Conservation (phyloP, 1,140 invertebrate genomes). For the Oscheius sp. region DNA sequence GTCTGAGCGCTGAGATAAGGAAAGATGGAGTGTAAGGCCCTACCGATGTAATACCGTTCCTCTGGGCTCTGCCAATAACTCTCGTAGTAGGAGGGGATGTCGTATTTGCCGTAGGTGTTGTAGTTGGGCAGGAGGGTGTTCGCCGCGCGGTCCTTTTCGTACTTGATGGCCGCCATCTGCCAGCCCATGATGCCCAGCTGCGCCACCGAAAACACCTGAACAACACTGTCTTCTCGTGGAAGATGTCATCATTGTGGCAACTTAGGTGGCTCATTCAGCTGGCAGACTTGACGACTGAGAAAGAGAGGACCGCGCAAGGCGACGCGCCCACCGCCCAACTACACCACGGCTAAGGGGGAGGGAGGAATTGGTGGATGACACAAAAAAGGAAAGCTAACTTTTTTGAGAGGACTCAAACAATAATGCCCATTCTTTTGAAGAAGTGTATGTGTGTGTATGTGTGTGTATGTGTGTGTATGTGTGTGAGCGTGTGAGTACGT, state of each 20-base stretch:
- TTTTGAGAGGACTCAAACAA: no score
- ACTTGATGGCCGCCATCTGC: slow-evolving; percentile 61
- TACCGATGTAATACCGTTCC: slow-evolving; percentile 58
- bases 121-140: slow-evolving; percentile 59
- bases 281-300: not conserved
- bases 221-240: not conserved
- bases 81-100: slow-evolving; percentile 57
- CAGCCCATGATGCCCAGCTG: slow-evolving; percentile 58
- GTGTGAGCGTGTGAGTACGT: no score
- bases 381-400: slow-evolving; percentile 1
- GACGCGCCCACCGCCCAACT: slow-evolving; percentile 8
- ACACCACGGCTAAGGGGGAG: not conserved
- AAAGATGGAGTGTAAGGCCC: no score
- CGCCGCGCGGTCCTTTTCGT: slow-evolving; percentile 58
- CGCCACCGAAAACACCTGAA: slow-evolving; percentile 55
- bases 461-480: no score
- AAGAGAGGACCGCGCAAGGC: slow-evolving; percentile 10
- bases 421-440: no score
- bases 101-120: slow-evolving; percentile 58
- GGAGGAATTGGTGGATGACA: not conserved
- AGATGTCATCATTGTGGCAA: not conserved
- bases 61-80: slow-evolving; percentile 55
- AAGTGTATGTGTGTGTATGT: no score
- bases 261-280: not conserved
- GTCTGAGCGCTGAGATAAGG: no score